These are phyloP conservation scores for Eptatretus atami DNA, from an alignment of 2,797 vertebrate genomes.

Conservation along the genomic window DNA sequence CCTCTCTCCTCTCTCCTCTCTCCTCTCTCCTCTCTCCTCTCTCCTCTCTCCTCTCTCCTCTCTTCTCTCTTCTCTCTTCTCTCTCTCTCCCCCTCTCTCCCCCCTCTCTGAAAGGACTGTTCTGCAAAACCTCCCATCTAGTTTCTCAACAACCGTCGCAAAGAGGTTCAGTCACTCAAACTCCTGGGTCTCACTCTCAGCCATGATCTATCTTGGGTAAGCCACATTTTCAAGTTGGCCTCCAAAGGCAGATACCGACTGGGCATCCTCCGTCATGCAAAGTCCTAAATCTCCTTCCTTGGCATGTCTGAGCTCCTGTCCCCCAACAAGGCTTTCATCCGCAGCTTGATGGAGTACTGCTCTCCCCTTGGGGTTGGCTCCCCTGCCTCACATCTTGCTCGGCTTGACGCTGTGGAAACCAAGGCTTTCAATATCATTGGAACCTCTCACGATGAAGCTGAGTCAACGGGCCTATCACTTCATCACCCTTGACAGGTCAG, in stretches of 20 bases:
- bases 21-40: background rate
- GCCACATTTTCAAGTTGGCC: background rate
- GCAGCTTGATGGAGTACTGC: too few relatives aligned
- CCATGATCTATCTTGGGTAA: background rate
- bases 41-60: background rate
- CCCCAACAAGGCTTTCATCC: too few relatives aligned
- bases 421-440: too few relatives aligned
- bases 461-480: too few relatives aligned
- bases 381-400: too few relatives aligned
- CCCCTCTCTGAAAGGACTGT: background rate
- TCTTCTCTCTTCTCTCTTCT: background rate
- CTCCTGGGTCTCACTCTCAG: background rate
- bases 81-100: background rate
- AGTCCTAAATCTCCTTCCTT: too few relatives aligned
- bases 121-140: background rate
- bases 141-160: background rate
- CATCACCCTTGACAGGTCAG: too few relatives aligned
- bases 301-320: too few relatives aligned
- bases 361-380: too few relatives aligned
- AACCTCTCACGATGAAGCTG: too few relatives aligned
- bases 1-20: background rate
- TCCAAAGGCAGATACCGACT: background rate
- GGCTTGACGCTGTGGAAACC: too few relatives aligned
- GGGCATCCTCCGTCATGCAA: too few relatives aligned
- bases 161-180: background rate